phyloP scores from a whole-genome alignment of 2,797 vertebrate species.

The Acanthopagrus latus region DNA sequence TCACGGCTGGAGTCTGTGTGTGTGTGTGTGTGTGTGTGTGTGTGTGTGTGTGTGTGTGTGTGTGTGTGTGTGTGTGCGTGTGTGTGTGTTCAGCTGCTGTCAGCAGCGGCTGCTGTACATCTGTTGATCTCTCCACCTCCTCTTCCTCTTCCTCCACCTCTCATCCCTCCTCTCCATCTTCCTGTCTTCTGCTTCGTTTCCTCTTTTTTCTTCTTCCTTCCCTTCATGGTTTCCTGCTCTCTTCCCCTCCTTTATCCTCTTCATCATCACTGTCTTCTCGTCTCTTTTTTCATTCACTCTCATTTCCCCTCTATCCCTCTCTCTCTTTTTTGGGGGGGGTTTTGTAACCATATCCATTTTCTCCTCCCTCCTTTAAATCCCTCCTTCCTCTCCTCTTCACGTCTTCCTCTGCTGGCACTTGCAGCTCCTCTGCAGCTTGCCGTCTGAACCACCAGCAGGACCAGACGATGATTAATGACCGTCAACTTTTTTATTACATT shows the following conservation, averaged over 20 bases:
- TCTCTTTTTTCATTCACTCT: neutral
- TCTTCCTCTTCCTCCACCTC: conserved; percentile 12
- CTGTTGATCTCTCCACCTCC: conserved; percentile 46
- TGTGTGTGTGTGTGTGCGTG: conserved; percentile 11
- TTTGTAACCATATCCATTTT: conserved; percentile 14
- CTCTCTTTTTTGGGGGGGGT: neutral
- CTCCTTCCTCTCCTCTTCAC: conserved; percentile 7
- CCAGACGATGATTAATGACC: neutral
- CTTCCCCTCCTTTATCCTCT: neutral
- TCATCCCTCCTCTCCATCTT: neutral
- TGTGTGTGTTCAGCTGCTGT: conserved; percentile 16
- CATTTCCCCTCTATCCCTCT: neutral
- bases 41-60: conserved; percentile 8
- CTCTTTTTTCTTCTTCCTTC: too few species aligned
- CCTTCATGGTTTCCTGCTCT: neutral
- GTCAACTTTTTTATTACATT: neutral
- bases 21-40: conserved; percentile 14
- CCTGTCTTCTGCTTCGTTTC: neutral
- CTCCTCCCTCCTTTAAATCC: neutral
- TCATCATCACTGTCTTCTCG: neutral
- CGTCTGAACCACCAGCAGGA: neutral
- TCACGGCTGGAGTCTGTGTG: neutral
- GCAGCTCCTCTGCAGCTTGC: neutral
- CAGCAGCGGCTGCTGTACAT: conserved; percentile 67
- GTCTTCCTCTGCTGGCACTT: neutral